Base-by-base conservation (phyloP, 2,888 invertebrate species). In the Acanthacorydalis orientalis region DNA sequence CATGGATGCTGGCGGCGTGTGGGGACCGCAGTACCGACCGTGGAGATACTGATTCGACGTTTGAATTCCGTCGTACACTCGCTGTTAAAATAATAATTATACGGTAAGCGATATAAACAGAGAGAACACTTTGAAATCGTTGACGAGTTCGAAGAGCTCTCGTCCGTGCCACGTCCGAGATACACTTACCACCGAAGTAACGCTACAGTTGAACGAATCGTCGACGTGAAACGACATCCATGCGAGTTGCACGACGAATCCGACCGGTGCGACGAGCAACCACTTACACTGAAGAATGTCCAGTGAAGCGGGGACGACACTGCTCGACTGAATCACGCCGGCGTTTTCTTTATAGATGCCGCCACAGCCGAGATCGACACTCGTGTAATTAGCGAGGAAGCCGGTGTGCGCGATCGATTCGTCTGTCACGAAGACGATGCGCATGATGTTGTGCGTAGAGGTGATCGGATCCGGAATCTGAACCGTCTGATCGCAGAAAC, bases 171-270 rank as follows among this genome's bases (percentile, higher is more conserved):
- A 57, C 82, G 80, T 52, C 67, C 69, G 23, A 42, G 23, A 34
- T 10, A 39, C 23, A n/a, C 87, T 61, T n/a, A n/a, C n/a, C 57
- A 77, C 72, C 1, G 93, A 71, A 57, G 75, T 82, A 63, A 92
- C 91, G 57, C 68, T 74, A 53, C 84, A 83, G 49, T 68, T 66
- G 1, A 48, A 42, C 16, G 67, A 64, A 1, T 59, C 51, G 60
- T 88, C 84, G 46, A 90, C 52, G 31, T 70, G 67, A 59, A 92
- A 89, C 40, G 76, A 68, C 34, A 76, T 63, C 81, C 88, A 92
- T 0, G 74, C 77, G 2, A 93, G 60, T 58, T 83, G 75, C 40
- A 93, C 73, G 31, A 77, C 70, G 59, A 74, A 70, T 40, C 77
- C 78, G 42, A 68, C 66, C 0, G 83, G 80, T 1, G 85, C 86